Base-by-base conservation (phyloP, 2,888 invertebrate species). In the Drosophila stalkeri region DNA sequence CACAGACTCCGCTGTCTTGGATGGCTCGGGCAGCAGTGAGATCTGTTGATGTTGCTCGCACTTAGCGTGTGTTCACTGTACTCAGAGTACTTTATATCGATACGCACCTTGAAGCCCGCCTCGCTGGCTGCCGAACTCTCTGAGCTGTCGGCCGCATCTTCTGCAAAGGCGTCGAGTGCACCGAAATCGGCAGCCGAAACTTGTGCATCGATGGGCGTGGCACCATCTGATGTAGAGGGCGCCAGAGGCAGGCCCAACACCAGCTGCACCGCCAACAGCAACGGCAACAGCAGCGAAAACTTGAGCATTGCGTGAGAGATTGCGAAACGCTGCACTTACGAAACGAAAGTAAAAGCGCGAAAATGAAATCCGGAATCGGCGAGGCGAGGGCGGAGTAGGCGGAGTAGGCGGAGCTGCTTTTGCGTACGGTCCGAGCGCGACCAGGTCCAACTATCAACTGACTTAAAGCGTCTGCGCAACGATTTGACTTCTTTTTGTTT, bases 1-100 rank as follows among this genome's bases (percentile, higher is more conserved):
- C 1, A 92, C 93, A 0, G 91, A 92, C 64, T 93, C 93, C 0
- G 91, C 86, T 0, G 89, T 89, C 72, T 92, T 92, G 6, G 77
- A 86, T 0, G 88, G 83, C 37, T 80, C 81, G 5, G 90, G 89
- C 64, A 91, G 63, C 43, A 91, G 68, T 1, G 90, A 82, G 61
- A 92, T 76, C 92, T 91, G 52, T 1, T 4, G 5, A 39, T 37
- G 27, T n/a, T 7, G 27, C 3, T 4, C 7, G 6, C 51, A 8
- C 14, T 54, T 55, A 31, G 43, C 44, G 31, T 3, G 33, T 33
- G 44, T 14, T 57, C 44, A 44, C 57, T 44, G 44, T 57, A 33
- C 18, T 12, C 35, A 7, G 2, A 16, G 20, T 11, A 23, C 41
- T 16, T 14, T 4, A 3, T 4, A 3, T 8, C 1, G 20, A 41